phyloP scores from a whole-genome alignment of 2,888 invertebrate genomes.

The Rotaria socialis region DNA sequence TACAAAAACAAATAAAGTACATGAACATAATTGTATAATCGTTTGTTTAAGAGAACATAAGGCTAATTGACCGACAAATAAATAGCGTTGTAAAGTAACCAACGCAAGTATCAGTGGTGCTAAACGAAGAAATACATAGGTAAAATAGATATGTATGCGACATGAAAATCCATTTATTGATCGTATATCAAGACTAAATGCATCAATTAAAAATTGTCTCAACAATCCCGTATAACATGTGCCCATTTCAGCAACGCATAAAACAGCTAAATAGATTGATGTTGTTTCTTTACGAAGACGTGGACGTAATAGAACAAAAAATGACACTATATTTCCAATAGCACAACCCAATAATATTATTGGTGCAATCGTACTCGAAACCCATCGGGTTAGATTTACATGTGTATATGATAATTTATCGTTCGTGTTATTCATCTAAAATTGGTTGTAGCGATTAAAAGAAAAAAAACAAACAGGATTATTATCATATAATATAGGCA shows the following conservation, averaged over 20 bases:
- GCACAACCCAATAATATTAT: not conserved
- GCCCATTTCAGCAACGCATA: slow-evolving; percentile 25
- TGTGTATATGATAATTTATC: not conserved
- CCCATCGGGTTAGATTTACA: not conserved
- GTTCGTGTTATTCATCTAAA: not conserved
- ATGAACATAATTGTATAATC: not conserved
- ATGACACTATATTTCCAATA: slow-evolving; percentile 1
- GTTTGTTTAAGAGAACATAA: not conserved
- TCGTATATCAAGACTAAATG: not conserved
- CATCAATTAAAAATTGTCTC: slow-evolving; percentile 24
- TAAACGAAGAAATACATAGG: slow-evolving; percentile 31
- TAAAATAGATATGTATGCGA: slow-evolving; percentile 23
- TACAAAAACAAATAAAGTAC: not conserved
- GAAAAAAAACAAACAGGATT: no score
- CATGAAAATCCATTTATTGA: not conserved
- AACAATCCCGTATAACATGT: slow-evolving; percentile 15
- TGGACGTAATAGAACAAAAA: slow-evolving; percentile 6
- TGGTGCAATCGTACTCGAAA: not conserved
- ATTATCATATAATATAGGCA: no score
- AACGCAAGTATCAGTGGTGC: not conserved
- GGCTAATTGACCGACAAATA: not conserved
- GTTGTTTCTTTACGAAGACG: slow-evolving; percentile 29
- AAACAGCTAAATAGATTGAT: slow-evolving; percentile 12
- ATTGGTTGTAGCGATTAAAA: not conserved
- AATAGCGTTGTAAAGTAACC: slow-evolving; percentile 22